A percentile compares a stretch with the other conserved stretches of the same genome.
phyloP scores from a whole-genome alignment of 2,888 invertebrate species.

The Dioctria rufipes region DNA sequence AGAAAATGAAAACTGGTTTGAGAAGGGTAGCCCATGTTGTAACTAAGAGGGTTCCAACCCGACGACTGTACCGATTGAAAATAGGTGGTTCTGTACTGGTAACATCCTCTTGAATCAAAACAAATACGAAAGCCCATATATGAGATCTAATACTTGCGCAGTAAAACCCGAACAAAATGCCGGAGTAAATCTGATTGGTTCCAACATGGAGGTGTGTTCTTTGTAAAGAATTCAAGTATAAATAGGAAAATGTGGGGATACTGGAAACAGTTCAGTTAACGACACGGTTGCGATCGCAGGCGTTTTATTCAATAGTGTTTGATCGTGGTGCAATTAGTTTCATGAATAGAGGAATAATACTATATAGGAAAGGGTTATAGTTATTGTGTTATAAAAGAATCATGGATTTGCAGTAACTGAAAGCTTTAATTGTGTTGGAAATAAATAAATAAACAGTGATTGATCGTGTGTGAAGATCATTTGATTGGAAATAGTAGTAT shows the following conservation, averaged over 20 bases:
- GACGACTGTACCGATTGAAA: not conserved
- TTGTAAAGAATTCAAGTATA: slow-evolving; percentile 48
- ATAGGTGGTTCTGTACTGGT: not conserved
- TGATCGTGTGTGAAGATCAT: slow-evolving; percentile 30
- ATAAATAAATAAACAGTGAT: slow-evolving; percentile 1
- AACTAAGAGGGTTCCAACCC: not conserved
- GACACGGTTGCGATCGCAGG: slow-evolving; percentile 55
- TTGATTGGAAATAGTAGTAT: not conserved
- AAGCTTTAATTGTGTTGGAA: not conserved
- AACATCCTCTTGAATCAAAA: not conserved
- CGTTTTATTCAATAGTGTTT: slow-evolving; percentile 5
- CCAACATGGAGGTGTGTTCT: not conserved
- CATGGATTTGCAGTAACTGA: slow-evolving; percentile 19
- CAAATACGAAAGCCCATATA: not conserved
- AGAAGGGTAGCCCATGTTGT: not conserved
- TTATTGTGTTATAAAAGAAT: slow-evolving; percentile 23
- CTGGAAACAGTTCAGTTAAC: slow-evolving; percentile 52
- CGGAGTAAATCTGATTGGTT: slow-evolving; percentile 50
- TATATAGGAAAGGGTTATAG: slow-evolving; percentile 43
- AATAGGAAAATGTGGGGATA: slow-evolving; percentile 51
- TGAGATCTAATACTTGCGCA: slow-evolving; percentile 1
- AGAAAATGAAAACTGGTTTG: slow-evolving; percentile 35
- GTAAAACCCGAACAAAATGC: too few relatives aligned
- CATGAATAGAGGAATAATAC: not conserved
- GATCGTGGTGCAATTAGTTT: slow-evolving; percentile 11